Conservation (phyloP, 2,797 vertebrate genomes). For the Hypotaenidia okinawae region DNA sequence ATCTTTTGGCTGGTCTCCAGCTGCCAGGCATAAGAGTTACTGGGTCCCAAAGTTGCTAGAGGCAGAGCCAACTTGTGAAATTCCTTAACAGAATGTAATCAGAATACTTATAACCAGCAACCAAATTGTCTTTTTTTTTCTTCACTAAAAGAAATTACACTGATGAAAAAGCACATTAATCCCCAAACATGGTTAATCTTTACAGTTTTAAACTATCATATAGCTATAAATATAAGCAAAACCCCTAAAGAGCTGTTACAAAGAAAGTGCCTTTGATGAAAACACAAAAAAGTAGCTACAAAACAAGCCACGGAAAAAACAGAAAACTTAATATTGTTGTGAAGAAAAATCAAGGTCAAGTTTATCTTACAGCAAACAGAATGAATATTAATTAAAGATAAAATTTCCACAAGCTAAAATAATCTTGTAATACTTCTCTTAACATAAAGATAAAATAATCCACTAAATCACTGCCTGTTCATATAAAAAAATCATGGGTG, state of each 20-base stretch:
- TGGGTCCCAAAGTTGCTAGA: background rate
- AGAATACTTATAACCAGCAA: background rate
- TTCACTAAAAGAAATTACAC: conserved; percentile 24
- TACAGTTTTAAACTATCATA: background rate
- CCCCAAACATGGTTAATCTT: conserved; percentile 3
- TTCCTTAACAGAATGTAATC: background rate
- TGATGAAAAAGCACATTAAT: conserved; percentile 43
- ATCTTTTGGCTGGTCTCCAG: background rate
- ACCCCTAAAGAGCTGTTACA: conserved; percentile 17
- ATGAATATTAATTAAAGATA: conserved; percentile 32
- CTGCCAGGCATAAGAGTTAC: accelerated
- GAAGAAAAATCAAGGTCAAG: conserved; percentile 16
- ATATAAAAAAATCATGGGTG: background rate
- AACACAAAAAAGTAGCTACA: background rate
- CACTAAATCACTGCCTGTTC: background rate
- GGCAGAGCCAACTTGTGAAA: background rate
- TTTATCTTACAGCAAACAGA: background rate
- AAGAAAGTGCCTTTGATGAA: conserved; percentile 20
- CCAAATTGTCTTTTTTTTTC: background rate
- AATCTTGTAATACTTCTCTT: background rate
- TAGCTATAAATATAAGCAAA: conserved; percentile 7
- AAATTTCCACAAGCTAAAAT: background rate
- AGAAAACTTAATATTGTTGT: background rate
- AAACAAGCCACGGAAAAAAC: background rate
- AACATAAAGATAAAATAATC: background rate